Base-by-base conservation (phyloP, 2,113 vertebrate genomes). In the Neodon shergylaensis region DNA sequence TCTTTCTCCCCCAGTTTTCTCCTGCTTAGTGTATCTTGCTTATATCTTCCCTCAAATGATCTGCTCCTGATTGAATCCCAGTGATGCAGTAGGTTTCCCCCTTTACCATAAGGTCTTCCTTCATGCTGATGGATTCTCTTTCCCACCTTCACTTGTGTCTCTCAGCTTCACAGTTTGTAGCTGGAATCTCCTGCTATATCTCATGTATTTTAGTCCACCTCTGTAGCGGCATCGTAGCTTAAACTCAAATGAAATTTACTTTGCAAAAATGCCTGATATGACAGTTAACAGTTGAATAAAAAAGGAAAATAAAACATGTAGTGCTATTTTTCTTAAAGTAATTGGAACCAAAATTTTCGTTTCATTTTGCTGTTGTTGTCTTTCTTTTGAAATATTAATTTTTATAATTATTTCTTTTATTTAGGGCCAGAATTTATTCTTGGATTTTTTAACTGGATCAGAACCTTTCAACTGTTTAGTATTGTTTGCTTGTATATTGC, bases 141-240 rank as follows among this genome's bases (percentile, higher is more conserved):
- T 79, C 2, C n/a, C 2, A 86, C n/a, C 68, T 19, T 26, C 9
- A 26, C 0, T 58, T 58, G 1, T 14, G 16, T 4, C 10, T 4
- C 4, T 26, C n/a, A 44, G 42, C 19, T 44, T 70, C 21, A 83
- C 7, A 4, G 3, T 1, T 44, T 3, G 1, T 49, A 77, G 74
- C 17, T 52, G 1, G 1, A 31, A 33, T 8, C 12, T 33, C 24
- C 7, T 73, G 7, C 52, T 22, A 52, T 4, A 26, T 66, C 5
- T 31, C 7, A 19, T 44, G 7, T 36, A n/a, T 10, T 19, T 47
- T 8, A 14, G 0, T 85, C 78, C 14, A 16, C 6, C 8, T 14
- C 2, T 19, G 2, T 6, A 22, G 54, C 8, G 70, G 31, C 2
- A 6, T 28, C 1, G 7, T 21, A 49, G 42, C 21, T 1, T n/a